A percentile compares a stretch with the other conserved stretches of the same genome.
These are phyloP conservation scores for Eidolon dupreanum DNA, from an alignment of 2,797 vertebrate genomes.

Conservation along the genomic window DNA sequence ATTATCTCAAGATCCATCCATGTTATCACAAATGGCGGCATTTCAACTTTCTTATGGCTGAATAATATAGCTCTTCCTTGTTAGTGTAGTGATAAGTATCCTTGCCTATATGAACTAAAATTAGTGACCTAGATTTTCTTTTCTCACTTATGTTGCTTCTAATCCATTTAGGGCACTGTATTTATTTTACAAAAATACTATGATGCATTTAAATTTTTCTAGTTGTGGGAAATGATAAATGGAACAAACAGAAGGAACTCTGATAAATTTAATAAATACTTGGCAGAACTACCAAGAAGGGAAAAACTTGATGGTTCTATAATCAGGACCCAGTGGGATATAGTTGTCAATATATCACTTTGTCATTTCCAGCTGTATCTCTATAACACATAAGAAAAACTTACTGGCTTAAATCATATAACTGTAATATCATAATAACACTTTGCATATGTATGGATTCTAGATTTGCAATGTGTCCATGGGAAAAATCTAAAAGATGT, in stretches of 20 bases:
- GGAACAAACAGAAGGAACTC: background rate
- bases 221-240: background rate
- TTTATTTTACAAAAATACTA: background rate
- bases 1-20: too few relatives aligned
- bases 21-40: too few relatives aligned
- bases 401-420: background rate
- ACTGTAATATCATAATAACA: background rate
- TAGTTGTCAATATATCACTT: background rate
- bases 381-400: background rate
- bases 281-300: background rate
- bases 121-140: slow-evolving; percentile 13
- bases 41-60: too few relatives aligned
- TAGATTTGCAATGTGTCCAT: background rate
- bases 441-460: background rate
- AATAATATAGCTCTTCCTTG: too few relatives aligned
- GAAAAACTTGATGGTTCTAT: background rate
- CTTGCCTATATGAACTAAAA: background rate
- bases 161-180: background rate
- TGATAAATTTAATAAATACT: background rate
- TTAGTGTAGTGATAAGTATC: too few relatives aligned
- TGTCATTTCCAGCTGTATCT: background rate
- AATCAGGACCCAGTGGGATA: background rate
- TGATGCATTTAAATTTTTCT: background rate
- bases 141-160: background rate
- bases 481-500: background rate